phyloP scores from a whole-genome alignment of 1,140 invertebrate genomes.

The Drosophila albomicans region DNA sequence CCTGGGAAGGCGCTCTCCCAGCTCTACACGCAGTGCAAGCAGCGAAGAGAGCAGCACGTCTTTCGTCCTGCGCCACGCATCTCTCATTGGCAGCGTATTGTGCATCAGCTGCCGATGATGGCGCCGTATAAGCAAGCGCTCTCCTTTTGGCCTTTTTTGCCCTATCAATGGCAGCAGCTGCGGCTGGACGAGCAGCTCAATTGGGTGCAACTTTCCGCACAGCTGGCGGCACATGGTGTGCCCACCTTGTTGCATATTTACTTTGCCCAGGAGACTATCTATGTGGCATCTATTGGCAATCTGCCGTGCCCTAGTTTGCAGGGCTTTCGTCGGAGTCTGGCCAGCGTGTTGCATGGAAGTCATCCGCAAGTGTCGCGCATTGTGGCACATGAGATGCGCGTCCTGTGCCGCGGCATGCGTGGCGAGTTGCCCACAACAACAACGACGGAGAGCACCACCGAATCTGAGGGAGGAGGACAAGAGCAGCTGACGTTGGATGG shows the following conservation, averaged over 20 bases:
- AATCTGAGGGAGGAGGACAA: conserved; percentile 2
- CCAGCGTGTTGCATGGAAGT: conserved; percentile 16
- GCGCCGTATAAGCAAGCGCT: conserved; percentile 35
- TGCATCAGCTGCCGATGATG: conserved; percentile 62
- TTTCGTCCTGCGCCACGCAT: neutral
- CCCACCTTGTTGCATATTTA: conserved; percentile 69
- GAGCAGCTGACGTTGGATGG: conserved; percentile 60
- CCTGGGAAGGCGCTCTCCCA: conserved; percentile 55
- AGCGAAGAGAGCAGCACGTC: conserved; percentile 5
- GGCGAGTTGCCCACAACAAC: conserved; percentile 55
- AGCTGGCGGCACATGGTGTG: conserved; percentile 70
- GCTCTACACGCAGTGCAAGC: conserved; percentile 61
- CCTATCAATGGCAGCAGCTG: conserved; percentile 60
- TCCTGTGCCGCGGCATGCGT: conserved; percentile 65
- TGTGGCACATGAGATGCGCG: conserved; percentile 62
- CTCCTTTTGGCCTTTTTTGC: conserved; percentile 63
- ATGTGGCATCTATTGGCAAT: conserved; percentile 61
- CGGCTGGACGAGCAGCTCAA: conserved; percentile 51
- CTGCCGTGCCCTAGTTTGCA: conserved; percentile 48
- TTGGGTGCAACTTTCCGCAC: conserved; percentile 66
- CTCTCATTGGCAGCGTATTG: conserved; percentile 50
- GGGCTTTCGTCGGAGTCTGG: conserved; percentile 43
- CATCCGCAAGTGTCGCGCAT: conserved; percentile 60
- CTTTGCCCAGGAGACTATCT: conserved; percentile 72
- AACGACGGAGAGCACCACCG: conserved; percentile 22